phyloP scores from a whole-genome alignment of 2,888 invertebrate species.

The Melanotus villosus region DNA sequence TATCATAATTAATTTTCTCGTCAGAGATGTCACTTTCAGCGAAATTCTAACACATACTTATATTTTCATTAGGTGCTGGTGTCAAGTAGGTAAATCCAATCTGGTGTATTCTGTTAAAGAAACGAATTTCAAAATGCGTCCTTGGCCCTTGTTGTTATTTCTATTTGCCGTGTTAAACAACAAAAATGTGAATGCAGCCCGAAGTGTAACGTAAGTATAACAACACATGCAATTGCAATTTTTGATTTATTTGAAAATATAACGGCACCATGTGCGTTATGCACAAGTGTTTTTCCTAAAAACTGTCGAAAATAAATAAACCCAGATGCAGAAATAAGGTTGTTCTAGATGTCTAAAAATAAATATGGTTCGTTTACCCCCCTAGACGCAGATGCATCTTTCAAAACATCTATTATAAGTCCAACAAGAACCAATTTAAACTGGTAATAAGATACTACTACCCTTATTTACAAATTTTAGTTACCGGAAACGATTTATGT shows the following conservation, averaged over 20 bases:
- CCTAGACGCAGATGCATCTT: conserved; percentile 33
- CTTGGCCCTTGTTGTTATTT: background rate
- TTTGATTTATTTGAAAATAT: background rate
- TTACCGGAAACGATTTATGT: background rate
- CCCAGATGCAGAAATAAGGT: conserved; percentile 31
- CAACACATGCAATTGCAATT: no score
- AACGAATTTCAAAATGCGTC: background rate
- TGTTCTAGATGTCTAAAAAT: conserved; percentile 36
- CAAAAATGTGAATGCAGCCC: background rate
- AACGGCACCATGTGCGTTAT: background rate
- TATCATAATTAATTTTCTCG: conserved; percentile 7
- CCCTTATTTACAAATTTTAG: background rate
- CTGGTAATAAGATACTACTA: background rate
- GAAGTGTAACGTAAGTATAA: conserved; percentile 35
- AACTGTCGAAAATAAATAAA: conserved; percentile 30
- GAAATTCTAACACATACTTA: conserved; percentile 21
- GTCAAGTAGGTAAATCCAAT: background rate
- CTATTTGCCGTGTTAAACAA: background rate
- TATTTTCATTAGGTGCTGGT: conserved; percentile 13
- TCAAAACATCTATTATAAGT: background rate
- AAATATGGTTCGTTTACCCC: conserved; percentile 48
- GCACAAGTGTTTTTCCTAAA: conserved; percentile 3
- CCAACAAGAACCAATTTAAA: background rate
- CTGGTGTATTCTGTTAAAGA: background rate
- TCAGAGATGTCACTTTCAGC: conserved; percentile 19